A percentile compares a stretch with the other conserved stretches of the same genome.
phyloP scores from a whole-genome alignment of 2,797 vertebrate genomes.

The Otolemur crassicaudatus region DNA sequence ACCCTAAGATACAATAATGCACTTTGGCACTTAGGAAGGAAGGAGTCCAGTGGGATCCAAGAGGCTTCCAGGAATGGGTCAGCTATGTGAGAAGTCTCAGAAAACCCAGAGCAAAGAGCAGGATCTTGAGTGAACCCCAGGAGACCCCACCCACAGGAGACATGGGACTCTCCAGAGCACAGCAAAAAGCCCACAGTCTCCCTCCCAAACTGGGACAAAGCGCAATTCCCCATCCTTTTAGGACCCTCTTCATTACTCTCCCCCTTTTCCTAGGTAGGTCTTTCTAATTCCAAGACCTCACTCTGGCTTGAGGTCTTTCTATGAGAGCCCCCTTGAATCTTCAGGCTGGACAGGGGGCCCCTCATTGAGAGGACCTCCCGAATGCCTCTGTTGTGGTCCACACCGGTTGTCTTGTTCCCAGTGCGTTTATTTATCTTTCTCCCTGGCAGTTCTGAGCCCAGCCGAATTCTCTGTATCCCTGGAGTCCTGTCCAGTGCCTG shows the following conservation, averaged over 20 bases:
- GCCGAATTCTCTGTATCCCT: not conserved
- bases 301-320: not conserved
- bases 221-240: not conserved
- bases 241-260: too few species aligned
- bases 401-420: fast-evolving
- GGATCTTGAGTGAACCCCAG: too few species aligned
- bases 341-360: not conserved
- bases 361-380: not conserved
- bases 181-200: not conserved
- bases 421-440: not conserved
- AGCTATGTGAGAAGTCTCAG: not conserved
- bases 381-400: not conserved
- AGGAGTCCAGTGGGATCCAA: not conserved
- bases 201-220: not conserved
- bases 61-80: not conserved
- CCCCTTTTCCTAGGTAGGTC: not conserved
- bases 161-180: not conserved
- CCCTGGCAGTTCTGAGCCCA: not conserved
- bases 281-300: not conserved
- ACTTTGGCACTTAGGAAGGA: not conserved
- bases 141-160: not conserved
- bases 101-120: not conserved
- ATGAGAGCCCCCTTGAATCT: not conserved
- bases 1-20: not conserved
- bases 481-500: not conserved